phyloP scores from a whole-genome alignment of 92 coral and sea anemone genomes.

The Heteractis magnifica region DNA sequence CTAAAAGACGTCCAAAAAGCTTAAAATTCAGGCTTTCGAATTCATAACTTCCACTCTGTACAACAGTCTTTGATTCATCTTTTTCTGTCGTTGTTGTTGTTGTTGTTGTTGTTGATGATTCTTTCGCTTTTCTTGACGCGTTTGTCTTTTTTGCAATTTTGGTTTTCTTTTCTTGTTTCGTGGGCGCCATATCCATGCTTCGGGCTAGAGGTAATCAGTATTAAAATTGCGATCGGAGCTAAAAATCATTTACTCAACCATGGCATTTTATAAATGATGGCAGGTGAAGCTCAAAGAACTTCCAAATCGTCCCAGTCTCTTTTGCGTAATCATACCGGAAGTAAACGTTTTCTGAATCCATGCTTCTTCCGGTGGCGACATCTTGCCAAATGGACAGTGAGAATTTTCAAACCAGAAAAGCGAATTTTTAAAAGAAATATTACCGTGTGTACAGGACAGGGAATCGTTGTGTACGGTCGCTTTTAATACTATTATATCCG shows the following conservation, averaged over 20 bases:
- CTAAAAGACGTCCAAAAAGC: constrained; percentile 45
- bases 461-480: too few relatives aligned
- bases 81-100: background rate
- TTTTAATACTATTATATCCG: too few relatives aligned
- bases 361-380: constrained; percentile 2
- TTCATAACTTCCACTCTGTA: constrained; percentile 2
- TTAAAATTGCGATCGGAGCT: constrained; percentile 5
- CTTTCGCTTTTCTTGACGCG: constrained; percentile 39
- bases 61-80: constrained; percentile 7
- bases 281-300: background rate
- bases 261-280: background rate
- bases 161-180: constrained; percentile 18
- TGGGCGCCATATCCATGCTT: constrained; percentile 4
- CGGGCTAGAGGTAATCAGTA: background rate
- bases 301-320: background rate
- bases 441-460: too few relatives aligned
- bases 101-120: background rate
- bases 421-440: too few relatives aligned
- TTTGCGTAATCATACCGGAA: constrained; percentile 3
- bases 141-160: constrained; percentile 47
- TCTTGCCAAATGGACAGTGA: too few relatives aligned
- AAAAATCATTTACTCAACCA: background rate
- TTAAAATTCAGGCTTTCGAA: constrained; percentile 15
- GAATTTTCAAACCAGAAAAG: too few relatives aligned
- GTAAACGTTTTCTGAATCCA: background rate